phyloP scores from a whole-genome alignment of 2,888 invertebrate genomes.

The Herminia tarsipennalis region DNA sequence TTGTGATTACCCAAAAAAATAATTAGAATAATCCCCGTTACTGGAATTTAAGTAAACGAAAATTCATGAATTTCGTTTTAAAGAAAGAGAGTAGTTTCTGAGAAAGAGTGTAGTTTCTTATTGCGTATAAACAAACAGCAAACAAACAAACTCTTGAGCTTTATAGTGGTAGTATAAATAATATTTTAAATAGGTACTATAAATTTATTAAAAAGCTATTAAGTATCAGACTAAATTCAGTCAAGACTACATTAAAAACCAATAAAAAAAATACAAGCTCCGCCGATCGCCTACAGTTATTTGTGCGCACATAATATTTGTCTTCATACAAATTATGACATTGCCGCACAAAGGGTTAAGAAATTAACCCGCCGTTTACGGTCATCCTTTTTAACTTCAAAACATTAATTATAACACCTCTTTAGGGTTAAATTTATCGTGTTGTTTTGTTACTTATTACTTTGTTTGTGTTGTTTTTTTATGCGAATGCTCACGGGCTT shows the following conservation, averaged over 20 bases:
- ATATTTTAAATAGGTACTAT: too few relatives aligned
- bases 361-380: slow-evolving; percentile 71
- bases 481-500: slow-evolving; percentile 30
- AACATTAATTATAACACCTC: slow-evolving; percentile 85
- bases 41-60: too few relatives aligned
- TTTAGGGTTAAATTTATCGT: slow-evolving; percentile 81
- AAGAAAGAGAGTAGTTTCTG: too few relatives aligned
- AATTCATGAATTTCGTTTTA: too few relatives aligned
- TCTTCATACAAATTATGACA: slow-evolving; percentile 78
- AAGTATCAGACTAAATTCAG: not conserved
- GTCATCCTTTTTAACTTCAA: slow-evolving; percentile 72
- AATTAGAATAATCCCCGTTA: too few relatives aligned
- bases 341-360: slow-evolving; percentile 69
- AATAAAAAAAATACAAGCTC: slow-evolving; percentile 23
- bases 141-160: too few relatives aligned
- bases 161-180: too few relatives aligned
- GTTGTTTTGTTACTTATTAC: slow-evolving; percentile 78
- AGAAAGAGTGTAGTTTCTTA: too few relatives aligned
- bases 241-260: not conserved
- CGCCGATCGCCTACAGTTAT: slow-evolving; percentile 41
- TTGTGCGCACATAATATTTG: slow-evolving; percentile 58
- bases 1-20: too few relatives aligned
- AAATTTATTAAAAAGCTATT: too few relatives aligned
- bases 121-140: too few relatives aligned
- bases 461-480: slow-evolving; percentile 47